These are phyloP conservation scores for Hydrocynus forskahlii DNA, from an alignment of 2,797 vertebrate species.

Conservation along the genomic window DNA sequence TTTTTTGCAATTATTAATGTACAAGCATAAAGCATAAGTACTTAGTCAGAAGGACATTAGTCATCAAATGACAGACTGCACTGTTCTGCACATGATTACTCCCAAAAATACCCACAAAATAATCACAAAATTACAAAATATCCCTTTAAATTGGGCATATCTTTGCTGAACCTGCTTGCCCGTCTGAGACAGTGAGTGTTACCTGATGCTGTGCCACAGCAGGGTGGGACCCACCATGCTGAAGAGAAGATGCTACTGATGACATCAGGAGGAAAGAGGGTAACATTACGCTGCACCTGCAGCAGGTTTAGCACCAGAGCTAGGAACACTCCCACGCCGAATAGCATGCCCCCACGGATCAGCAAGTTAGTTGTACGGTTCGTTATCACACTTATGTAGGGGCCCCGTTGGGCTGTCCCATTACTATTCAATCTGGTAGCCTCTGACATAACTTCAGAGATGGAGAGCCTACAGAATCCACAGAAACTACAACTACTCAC, in stretches of 20 bases:
- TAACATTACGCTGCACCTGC: constrained; percentile 94
- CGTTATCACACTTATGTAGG: constrained; percentile 85
- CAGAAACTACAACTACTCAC: constrained; percentile 18
- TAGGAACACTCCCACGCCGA: constrained; percentile 91
- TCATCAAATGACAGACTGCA: too few species aligned
- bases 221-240: constrained; percentile 95
- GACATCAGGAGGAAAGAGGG: constrained; percentile 94
- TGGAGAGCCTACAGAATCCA: background rate
- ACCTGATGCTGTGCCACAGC: constrained; percentile 95
- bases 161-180: background rate
- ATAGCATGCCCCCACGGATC: constrained; percentile 87
- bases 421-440: constrained; percentile 43
- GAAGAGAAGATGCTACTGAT: constrained; percentile 95
- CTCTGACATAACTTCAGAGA: constrained; percentile 75
- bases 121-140: too few species aligned
- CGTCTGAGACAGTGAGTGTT: constrained; percentile 18
- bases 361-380: constrained; percentile 86
- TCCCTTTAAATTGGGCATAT: background rate
- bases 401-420: constrained; percentile 68
- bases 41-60: too few species aligned
- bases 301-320: constrained; percentile 93
- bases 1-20: too few species aligned
- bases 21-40: too few species aligned
- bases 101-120: too few species aligned
- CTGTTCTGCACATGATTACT: too few species aligned